A percentile compares a stretch with the other conserved stretches of the same genome.
These are phyloP conservation scores for Orussus abietinus DNA, from an alignment of 1,140 invertebrate genomes.

Conservation along the genomic window DNA sequence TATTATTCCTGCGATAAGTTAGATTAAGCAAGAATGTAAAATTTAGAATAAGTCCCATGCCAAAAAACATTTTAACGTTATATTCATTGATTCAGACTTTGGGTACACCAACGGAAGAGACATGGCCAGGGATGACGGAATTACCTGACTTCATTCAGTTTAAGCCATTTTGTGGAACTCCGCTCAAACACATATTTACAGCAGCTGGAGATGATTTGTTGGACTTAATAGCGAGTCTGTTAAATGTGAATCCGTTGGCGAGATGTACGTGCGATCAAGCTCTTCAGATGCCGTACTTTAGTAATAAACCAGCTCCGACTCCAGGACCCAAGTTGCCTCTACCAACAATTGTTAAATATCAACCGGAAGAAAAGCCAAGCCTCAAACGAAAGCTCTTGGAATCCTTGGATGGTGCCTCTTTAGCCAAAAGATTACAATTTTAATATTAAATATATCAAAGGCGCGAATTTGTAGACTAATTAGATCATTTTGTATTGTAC, in stretches of 20 bases:
- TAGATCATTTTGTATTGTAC: too few species aligned
- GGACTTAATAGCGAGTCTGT: constrained; percentile 72
- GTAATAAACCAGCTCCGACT: constrained; percentile 86
- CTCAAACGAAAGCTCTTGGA: constrained; percentile 73
- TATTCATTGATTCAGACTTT: constrained; percentile 48
- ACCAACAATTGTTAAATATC: constrained; percentile 61
- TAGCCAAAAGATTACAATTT: constrained; percentile 65
- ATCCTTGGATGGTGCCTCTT: constrained; percentile 63
- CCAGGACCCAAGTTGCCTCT: constrained; percentile 75
- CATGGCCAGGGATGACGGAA: constrained; percentile 83
- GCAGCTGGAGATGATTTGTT: constrained; percentile 93
- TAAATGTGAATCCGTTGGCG: constrained; percentile 81
- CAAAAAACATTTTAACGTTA: too few species aligned
- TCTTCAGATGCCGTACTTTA: constrained; percentile 80
- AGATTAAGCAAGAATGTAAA: too few species aligned
- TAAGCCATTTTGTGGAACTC: constrained; percentile 78
- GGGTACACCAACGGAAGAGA: constrained; percentile 89
- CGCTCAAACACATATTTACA: constrained; percentile 89
- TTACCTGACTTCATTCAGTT: constrained; percentile 93
- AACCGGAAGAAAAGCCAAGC: constrained; percentile 63
- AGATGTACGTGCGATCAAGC: constrained; percentile 79
- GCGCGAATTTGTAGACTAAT: constrained; percentile 11
- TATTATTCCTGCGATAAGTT: too few species aligned
- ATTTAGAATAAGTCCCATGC: too few species aligned
- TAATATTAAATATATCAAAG: constrained; percentile 33